Conservation (phyloP, 2,797 vertebrate genomes). For the Pseudotriccus pelzelni region DNA sequence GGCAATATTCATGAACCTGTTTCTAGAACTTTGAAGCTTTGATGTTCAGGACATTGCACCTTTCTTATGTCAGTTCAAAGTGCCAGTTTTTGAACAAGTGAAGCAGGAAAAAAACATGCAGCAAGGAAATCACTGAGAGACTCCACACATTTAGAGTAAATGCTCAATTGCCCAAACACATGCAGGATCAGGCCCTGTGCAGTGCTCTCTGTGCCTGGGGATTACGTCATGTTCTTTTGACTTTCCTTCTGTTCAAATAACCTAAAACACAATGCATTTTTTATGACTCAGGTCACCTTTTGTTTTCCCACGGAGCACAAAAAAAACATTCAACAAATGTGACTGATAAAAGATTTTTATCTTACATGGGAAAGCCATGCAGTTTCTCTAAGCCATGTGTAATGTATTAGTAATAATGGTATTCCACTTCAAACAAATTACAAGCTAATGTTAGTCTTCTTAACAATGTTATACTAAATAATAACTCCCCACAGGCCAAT, state of each 20-base stretch:
- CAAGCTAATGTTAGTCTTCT: constrained; percentile 69
- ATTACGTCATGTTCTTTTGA: constrained; percentile 46
- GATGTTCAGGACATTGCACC: neutral
- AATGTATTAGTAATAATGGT: constrained; percentile 71
- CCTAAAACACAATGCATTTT: constrained; percentile 58
- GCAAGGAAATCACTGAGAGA: neutral
- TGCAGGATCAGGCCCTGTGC: neutral
- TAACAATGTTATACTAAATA: constrained; percentile 70
- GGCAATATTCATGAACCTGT: neutral
- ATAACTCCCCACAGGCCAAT: constrained; percentile 72
- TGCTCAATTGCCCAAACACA: neutral
- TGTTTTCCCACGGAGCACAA: constrained; percentile 61
- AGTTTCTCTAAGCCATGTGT: constrained; percentile 59
- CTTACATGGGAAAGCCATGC: constrained; percentile 55
- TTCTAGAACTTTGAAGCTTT: neutral
- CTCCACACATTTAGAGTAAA: neutral
- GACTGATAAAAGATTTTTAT: constrained; percentile 68
- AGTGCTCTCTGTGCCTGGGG: neutral
- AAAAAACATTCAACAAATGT: constrained; percentile 46
- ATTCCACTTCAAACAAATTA: constrained; percentile 74
- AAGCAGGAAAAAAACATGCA: neutral
- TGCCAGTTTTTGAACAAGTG: neutral
- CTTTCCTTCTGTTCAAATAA: constrained; percentile 51
- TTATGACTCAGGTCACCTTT: constrained; percentile 63
- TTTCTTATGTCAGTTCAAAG: neutral